These are phyloP conservation scores for Ferrisia virgata DNA, from an alignment of 2,888 invertebrate species.

Conservation along the genomic window DNA sequence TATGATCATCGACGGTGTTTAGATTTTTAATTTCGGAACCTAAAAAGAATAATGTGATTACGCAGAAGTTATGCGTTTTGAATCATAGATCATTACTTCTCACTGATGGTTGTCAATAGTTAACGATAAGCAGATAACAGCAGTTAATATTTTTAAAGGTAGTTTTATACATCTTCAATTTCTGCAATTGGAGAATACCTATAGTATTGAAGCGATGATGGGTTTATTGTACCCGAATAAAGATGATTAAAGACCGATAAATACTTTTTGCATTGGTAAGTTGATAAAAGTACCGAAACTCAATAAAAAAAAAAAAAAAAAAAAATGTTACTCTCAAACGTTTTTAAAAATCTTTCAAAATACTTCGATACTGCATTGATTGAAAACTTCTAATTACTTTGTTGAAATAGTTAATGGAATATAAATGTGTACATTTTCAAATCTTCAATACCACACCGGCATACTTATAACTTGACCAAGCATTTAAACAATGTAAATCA, in stretches of 20 bases:
- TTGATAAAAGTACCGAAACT: too few species aligned
- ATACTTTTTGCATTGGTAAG: too few species aligned
- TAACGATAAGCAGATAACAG: not conserved
- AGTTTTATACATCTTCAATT: too few species aligned
- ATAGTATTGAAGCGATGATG: too few species aligned
- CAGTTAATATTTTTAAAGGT: not conserved
- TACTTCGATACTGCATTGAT: not conserved
- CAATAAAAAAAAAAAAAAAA: not conserved
- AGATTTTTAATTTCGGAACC: not conserved
- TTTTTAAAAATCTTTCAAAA: not conserved
- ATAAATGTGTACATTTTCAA: not conserved
- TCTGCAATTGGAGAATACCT: too few species aligned
- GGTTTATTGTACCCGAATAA: too few species aligned
- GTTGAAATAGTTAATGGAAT: not conserved
- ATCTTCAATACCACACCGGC: not conserved
- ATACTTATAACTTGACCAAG: not conserved
- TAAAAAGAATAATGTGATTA: not conserved
- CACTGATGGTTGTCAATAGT: not conserved
- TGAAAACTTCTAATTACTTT: not conserved
- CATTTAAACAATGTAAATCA: constrained; percentile 3
- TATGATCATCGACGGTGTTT: not conserved
- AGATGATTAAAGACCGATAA: too few species aligned
- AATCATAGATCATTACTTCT: not conserved
- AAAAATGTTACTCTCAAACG: too few species aligned
- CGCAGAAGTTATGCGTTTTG: not conserved